Evolutionary conservation across 2,113 vertebrate species (phyloP), one percentile per base, ranked within the genome.

Genomic region (human): DNA sequence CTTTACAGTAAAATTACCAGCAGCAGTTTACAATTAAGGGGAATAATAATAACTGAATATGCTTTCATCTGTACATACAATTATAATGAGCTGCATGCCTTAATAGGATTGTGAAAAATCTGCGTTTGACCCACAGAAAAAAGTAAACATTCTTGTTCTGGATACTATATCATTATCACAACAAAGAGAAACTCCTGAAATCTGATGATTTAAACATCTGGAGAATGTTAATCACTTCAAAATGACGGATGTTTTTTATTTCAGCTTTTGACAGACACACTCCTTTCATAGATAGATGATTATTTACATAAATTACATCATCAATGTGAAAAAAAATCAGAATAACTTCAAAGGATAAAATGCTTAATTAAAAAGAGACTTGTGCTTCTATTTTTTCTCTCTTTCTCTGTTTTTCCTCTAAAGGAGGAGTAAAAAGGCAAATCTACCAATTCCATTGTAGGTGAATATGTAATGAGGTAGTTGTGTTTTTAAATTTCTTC

Each of bases 111-210:
- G 99, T 99, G 98, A 99, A 99, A 99, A 99, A 99, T 98, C 98
- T 98, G 98, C 99, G 98, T 99, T 98, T 99, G 99, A 99, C 99
- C 98, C 98, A 98, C 98, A 98, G 98, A 98, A 99, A 98, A 99
- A 99, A 99, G 99, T 99, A 99, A 99, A 99, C 99, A 99, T 98
- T 99, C 99, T 98, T 98, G 98, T 98, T 99, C 98, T 99, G 99
- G 98, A 99, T 99, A 99, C 99, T 99, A 99, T 99, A 99, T 99
- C 99, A 99, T 99, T 99, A 99, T 99, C 99, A 99, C 99, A 99
- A 99, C 99, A 99, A 99, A 99, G 99, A 97, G 98, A 99, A 98
- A 99, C 99, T 99, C 98, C 98, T 99, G 99, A 99, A 99, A 99
- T 99, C 98, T 93, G 99, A 99, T 98, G 99, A 99, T 98, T 98